phyloP scores from a whole-genome alignment of 2,888 invertebrate species.

The Scaptomyza parva region DNA sequence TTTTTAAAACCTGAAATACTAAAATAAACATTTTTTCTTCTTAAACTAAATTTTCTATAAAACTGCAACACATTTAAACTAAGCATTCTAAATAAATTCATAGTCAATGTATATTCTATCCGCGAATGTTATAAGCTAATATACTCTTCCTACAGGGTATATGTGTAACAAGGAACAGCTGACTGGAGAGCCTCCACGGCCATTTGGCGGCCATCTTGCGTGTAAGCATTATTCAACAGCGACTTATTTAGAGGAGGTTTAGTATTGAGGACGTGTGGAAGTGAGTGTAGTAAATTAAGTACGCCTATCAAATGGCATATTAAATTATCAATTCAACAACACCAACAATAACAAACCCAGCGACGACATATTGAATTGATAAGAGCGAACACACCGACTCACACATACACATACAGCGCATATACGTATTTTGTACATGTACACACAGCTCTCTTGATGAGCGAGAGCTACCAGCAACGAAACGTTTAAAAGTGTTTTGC shows the following conservation, averaged over 20 bases:
- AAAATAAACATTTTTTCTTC: too few species aligned
- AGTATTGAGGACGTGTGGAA: conserved; percentile 74
- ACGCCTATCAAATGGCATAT: conserved; percentile 62
- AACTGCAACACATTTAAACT: background rate
- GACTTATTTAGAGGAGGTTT: conserved; percentile 22
- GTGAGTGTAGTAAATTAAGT: conserved; percentile 56
- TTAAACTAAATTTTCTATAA: background rate
- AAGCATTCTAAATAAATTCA: background rate
- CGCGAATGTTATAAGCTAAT: background rate
- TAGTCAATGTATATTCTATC: too few species aligned
- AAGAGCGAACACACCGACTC: conserved; percentile 47
- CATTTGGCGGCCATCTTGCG: conserved; percentile 68
- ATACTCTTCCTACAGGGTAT: background rate
- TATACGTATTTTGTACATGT: conserved; percentile 17
- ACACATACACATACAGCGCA: conserved; percentile 8
- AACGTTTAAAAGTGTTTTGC: conserved; percentile 81
- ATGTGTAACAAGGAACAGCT: conserved; percentile 77
- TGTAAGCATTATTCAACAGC: conserved; percentile 31
- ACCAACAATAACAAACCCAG: conserved; percentile 46
- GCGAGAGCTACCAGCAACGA: conserved; percentile 43
- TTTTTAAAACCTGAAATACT: too few species aligned
- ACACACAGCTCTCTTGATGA: conserved; percentile 46
- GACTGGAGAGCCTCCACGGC: conserved; percentile 58
- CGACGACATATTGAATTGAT: conserved; percentile 71
- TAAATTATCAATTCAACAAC: conserved; percentile 53